Base-by-base conservation (phyloP, 2,113 vertebrate species). In the Grantiella picta region DNA sequence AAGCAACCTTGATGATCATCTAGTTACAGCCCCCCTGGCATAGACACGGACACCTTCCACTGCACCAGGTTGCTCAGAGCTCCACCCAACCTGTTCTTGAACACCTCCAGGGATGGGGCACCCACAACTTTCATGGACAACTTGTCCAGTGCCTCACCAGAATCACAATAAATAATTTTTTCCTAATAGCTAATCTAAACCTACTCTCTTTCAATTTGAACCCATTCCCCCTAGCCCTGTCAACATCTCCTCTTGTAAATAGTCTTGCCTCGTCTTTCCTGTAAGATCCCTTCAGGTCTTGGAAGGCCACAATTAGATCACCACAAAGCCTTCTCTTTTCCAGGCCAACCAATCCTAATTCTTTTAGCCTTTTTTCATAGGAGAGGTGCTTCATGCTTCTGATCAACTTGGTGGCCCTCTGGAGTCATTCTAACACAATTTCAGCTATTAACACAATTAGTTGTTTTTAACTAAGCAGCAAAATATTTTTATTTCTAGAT, bases 21-120 rank as follows among this genome's bases (percentile, higher is more conserved):
- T 45, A 7, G 33, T 75, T 60, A 23, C 33, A 53, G 15, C 1
- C 8, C 5, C 10, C 7, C 0, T 49, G 1, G 20, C 29, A 29
- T 18, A 20, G 23, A 11, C 24, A 68, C n/a, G 11, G n/a, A n/a
- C 53, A 45, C 24, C 3, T 82, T 21, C 9, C 11, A 31, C 19
- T 45, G n/a, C 24, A 47, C 20, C n/a, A 47, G 6, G 12, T 38
- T 82, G 16, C 53, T 75, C 38, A n/a, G 69, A 60, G 4, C 6
- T 45, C 53, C 38, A 40, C 10, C 9, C 29, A 68, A 18, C 6
- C 16, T 68, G n/a, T 13, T 13, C 45, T 68, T 82, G 28, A 60
- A 15, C 53, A 66, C 9, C 23, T 66, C 14, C 72, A 44, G 27
- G 9, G 15, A 19, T 28, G 22, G 0, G 0, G 15, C 36, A 60